These are phyloP conservation scores for Xenopus petersii DNA, from an alignment of 2,797 vertebrate species.

Conservation along the genomic window DNA sequence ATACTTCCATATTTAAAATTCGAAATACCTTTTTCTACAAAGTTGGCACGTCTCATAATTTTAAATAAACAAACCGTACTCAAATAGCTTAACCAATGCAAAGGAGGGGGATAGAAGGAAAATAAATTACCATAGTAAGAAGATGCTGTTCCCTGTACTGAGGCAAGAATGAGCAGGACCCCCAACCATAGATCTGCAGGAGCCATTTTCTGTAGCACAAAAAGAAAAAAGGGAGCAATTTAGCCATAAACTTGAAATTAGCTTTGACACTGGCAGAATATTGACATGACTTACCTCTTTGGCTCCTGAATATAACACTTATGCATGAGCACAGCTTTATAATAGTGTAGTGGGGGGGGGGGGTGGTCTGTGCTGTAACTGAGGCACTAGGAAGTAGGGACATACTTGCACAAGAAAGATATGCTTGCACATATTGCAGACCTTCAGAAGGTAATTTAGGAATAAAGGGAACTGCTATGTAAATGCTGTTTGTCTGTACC, in stretches of 20 bases:
- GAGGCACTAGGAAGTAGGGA: background rate
- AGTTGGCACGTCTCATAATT: too few relatives aligned
- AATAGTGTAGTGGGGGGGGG: background rate
- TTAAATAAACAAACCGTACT: too few relatives aligned
- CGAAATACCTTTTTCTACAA: too few relatives aligned
- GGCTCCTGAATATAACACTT: background rate
- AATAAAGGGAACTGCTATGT: too few relatives aligned
- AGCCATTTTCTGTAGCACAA: conserved; percentile 16
- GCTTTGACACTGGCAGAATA: background rate
- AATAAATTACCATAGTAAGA: conserved; percentile 33
- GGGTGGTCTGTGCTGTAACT: background rate
- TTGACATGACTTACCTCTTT: conserved; percentile 21
- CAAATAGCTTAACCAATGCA: too few relatives aligned
- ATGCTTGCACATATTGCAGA: too few relatives aligned
- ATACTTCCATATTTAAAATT: too few relatives aligned
- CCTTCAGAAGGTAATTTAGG: too few relatives aligned
- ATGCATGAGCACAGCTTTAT: conserved; percentile 15
- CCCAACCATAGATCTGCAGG: background rate
- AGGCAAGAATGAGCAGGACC: conserved; percentile 20
- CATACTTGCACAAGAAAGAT: background rate
- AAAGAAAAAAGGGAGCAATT: background rate
- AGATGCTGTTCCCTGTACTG: conserved; percentile 8
- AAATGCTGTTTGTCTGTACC: too few relatives aligned
- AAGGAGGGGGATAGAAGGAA: too few relatives aligned
- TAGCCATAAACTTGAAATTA: background rate